phyloP scores from a whole-genome alignment of 2,113 vertebrate species.

The Actenoides hombroni region DNA sequence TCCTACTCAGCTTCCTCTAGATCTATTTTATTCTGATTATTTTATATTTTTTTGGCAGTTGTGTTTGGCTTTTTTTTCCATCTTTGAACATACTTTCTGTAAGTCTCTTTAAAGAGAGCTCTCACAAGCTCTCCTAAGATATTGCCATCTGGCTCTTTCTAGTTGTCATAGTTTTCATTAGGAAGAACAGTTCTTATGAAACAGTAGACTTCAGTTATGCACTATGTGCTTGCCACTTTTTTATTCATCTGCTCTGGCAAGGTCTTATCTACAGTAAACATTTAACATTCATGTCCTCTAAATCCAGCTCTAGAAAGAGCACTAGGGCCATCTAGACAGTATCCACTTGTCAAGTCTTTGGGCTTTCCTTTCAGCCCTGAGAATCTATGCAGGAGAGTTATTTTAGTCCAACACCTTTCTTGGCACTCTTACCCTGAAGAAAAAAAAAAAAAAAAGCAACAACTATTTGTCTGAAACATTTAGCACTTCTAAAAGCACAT shows the following conservation, averaged over 20 bases:
- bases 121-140: neutral
- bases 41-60: neutral
- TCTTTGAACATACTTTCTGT: neutral
- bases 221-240: neutral
- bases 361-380: neutral
- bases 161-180: neutral
- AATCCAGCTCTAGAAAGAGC: neutral
- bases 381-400: neutral
- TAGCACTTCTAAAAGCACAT: neutral
- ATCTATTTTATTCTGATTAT: neutral
- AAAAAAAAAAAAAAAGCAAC: neutral
- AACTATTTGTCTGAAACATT: neutral
- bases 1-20: neutral
- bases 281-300: neutral
- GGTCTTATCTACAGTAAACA: neutral
- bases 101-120: neutral
- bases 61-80: neutral
- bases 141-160: neutral
- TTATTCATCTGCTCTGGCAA: neutral
- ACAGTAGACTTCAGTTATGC: neutral
- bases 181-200: neutral
- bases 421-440: neutral
- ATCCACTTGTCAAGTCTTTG: neutral
- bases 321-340: neutral
- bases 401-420: neutral